Evolutionary conservation across 2,888 invertebrate genomes (phyloP), one percentile per base, ranked within the genome.

Genomic region (Priocnemis perturbator): DNA sequence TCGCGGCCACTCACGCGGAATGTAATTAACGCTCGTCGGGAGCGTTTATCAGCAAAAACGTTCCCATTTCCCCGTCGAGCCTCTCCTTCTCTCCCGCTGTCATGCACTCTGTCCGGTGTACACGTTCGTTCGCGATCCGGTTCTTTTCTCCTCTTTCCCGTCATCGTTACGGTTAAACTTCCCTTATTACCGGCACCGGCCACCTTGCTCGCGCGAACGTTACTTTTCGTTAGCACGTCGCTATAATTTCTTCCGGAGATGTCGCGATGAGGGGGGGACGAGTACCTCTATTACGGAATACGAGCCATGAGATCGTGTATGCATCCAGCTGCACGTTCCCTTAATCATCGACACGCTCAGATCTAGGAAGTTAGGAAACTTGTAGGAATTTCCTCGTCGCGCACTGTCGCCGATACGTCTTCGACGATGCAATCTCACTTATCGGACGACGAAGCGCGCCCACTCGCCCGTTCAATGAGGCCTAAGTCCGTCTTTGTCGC

Each of bases 11-110:
- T 82, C 82, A 78, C 81, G 79, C 76, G 81, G 81, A 86, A 86
- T 83, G 84, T 83, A 87, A 87, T 87, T 87, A 87, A 86, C 80
- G 79, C 58, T 71, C 60, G 58, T 55, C 59, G 50, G 21, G 62
- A 59, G 64, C 69, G 69, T 73, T 78, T 73, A 74, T 80, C 79
- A 60, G 67, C 73, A 74, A 80, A 78, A 80, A 78, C 67, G 62
- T 26, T 70, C 61, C 62, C 37, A 66, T 73, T 58, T 61, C 62
- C 59, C 60, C 60, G 23, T 37, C 52, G 50, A 48, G 19, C 64
- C 30, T n/a, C 57, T 59, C 50, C 52, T 67, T 62, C 60, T 60
- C n/a, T 60, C 26, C 17, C 37, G 3, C 17, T 23, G 4, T 19
- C 60, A 30, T 56, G 30, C 47, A 14, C 55, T 37, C 21, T 21